phyloP scores from a whole-genome alignment of 1,140 invertebrate genomes.

The Mycetomoellerius zeteki region DNA sequence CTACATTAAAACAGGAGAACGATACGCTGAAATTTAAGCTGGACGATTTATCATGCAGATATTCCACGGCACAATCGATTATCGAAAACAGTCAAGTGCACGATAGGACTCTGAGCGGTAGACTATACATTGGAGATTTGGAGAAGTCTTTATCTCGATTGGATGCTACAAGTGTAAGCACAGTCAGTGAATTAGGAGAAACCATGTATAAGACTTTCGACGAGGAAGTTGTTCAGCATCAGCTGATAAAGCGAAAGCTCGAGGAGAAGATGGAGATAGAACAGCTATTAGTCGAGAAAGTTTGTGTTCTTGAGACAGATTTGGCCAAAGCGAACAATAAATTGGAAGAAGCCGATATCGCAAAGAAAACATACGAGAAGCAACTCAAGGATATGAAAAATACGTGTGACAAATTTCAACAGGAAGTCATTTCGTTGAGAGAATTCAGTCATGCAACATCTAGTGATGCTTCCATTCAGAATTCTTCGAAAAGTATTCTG shows the following conservation, averaged over 20 bases:
- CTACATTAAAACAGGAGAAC: constrained; percentile 80
- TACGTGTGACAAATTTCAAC: constrained; percentile 80
- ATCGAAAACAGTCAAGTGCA: constrained; percentile 78
- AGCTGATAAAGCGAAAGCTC: constrained; percentile 79
- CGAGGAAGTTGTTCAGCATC: constrained; percentile 79
- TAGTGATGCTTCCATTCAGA: background rate
- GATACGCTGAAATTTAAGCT: constrained; percentile 80
- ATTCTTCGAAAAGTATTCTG: constrained; percentile 26
- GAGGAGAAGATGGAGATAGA: constrained; percentile 82
- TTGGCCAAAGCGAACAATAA: constrained; percentile 75
- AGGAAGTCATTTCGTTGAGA: constrained; percentile 60
- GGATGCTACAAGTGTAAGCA: constrained; percentile 78
- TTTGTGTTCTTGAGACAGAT: constrained; percentile 78
- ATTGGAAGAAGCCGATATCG: constrained; percentile 79
- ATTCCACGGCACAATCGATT: constrained; percentile 77
- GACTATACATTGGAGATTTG: constrained; percentile 67
- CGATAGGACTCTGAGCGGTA: constrained; percentile 76
- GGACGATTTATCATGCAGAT: constrained; percentile 80
- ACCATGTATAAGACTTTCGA: constrained; percentile 84
- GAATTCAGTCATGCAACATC: background rate
- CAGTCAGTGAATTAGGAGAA: constrained; percentile 79
- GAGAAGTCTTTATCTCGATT: constrained; percentile 79
- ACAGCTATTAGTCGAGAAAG: constrained; percentile 75
- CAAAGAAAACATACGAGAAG: constrained; percentile 75
- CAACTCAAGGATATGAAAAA: constrained; percentile 85